Percentiles rank a stretch among this genome's conserved stretches.
Conservation (phyloP, 1,140 invertebrate genomes). For the Drosophila tristis region DNA sequence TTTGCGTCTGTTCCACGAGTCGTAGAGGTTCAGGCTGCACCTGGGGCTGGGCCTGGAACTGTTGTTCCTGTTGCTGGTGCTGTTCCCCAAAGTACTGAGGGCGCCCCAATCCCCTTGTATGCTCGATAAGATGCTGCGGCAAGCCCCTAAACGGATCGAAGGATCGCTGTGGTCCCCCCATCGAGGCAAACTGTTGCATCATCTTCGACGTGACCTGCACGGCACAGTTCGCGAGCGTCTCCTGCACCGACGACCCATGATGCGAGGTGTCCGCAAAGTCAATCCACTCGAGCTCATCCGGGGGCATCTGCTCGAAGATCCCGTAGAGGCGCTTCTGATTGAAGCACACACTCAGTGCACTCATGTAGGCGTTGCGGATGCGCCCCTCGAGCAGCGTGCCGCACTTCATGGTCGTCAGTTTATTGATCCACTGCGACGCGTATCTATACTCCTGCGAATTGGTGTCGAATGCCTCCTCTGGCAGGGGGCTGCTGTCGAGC, state of each 20-base stretch:
- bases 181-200: slow-evolving; percentile 2
- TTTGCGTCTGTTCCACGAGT: no score
- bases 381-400: slow-evolving; percentile 46
- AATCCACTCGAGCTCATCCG: slow-evolving; percentile 32
- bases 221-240: neutral
- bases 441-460: slow-evolving; percentile 23
- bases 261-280: slow-evolving; percentile 40
- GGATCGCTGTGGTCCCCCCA: no score
- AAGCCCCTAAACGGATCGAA: no score
- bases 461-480: slow-evolving; percentile 46
- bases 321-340: slow-evolving; percentile 53
- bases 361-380: slow-evolving; percentile 66
- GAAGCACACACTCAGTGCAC: slow-evolving; percentile 60
- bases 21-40: no score
- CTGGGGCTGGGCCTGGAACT: no score
- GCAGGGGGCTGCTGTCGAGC: slow-evolving; percentile 33
- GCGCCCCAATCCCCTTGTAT: no score
- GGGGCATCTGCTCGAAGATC: slow-evolving; percentile 45
- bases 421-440: slow-evolving; percentile 56
- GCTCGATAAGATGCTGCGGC: neutral
- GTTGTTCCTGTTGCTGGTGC: no score
- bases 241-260: no score
- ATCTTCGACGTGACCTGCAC: slow-evolving; percentile 13
- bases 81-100: no score
- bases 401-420: slow-evolving; percentile 41